Evolutionary conservation across 2,797 vertebrate genomes (phyloP), one percentile per base, ranked within the genome.

Genomic region (Paedocypris micromegethes): DNA sequence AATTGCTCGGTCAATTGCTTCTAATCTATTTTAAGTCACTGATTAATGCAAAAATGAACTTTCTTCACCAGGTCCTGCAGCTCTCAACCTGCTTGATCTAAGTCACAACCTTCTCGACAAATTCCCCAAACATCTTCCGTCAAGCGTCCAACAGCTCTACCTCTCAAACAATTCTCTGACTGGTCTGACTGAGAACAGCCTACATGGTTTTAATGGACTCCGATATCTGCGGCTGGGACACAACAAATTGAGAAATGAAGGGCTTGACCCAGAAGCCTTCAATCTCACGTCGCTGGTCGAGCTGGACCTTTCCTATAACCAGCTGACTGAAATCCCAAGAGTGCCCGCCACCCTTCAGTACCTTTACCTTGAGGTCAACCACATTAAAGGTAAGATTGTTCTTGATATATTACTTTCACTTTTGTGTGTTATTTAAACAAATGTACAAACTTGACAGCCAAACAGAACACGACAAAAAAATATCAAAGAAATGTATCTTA

Each of bases 301-400:
- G 81, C 79, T 91, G 70, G 91, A 91, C 71, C 85, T 91, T 50
- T 90, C 89, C 37, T 84, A 88, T 61, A 92, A 91, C 81, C 81
- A 83, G 64, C 85, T 91, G 2, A 85, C 65, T 1, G 68, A 66
- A 61, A 82, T 85, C 64, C 89, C 90, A 42, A 63, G 72, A 0
- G 86, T 91, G 40, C 85, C 88, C 9, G 81, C 59, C 67, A 86
- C 81, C 0, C 83, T 91, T 64, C 87, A 85, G 78, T 84, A 91
- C 62, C 86, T 91, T 43, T 91, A 90, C 77, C 82, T 91, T 68
- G 86, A 91, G 75, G 89, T 87, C 72, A 91, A 91, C 75, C 47
- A 83, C 43, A 91, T 91, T 78, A 72, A 82, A 81, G 89, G 88
- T 90, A 75, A 87, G 79, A 43, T 58, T 9, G 4, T 39, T 40